Conservation (phyloP, 1,140 invertebrate genomes). For the Probaryconus sp. region DNA sequence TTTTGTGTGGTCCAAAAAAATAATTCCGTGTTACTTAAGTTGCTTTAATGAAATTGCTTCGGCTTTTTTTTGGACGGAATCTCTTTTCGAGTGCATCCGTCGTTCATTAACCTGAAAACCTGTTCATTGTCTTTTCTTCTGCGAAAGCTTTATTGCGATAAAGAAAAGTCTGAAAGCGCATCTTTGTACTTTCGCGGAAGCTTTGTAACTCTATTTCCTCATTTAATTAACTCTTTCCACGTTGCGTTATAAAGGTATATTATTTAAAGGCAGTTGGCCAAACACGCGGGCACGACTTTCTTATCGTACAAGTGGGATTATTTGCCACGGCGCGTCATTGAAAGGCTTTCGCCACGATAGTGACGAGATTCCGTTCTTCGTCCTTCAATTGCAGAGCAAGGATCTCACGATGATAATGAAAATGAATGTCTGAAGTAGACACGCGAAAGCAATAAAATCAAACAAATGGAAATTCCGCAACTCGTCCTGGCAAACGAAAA, state of each 20-base stretch:
- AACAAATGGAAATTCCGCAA: constrained; percentile 29
- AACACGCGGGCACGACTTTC: constrained; percentile 67
- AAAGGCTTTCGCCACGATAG: constrained; percentile 10
- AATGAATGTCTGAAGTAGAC: background rate
- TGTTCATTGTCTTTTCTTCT: too few relatives aligned
- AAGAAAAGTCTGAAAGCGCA: constrained; percentile 38
- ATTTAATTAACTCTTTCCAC: constrained; percentile 74
- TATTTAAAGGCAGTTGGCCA: constrained; percentile 66
- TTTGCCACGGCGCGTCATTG: constrained; percentile 33
- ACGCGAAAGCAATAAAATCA: constrained; percentile 36
- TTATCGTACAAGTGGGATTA: constrained; percentile 48
- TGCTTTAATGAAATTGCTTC: too few relatives aligned
- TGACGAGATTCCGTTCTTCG: constrained; percentile 14
- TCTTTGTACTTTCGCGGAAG: constrained; percentile 36
- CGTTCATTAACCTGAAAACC: too few relatives aligned
- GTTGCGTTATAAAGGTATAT: constrained; percentile 64
- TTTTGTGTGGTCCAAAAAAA: too few relatives aligned
- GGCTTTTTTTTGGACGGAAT: too few relatives aligned
- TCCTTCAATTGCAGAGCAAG: constrained; percentile 7
- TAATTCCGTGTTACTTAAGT: too few relatives aligned
- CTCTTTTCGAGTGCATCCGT: too few relatives aligned
- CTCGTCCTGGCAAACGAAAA: constrained; percentile 5
- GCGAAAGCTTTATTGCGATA: background rate
- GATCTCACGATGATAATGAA: background rate
- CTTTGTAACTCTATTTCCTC: constrained; percentile 75